Evolutionary conservation across 1,140 invertebrate species (phyloP), one percentile per base, ranked within the genome.

Genomic region (Diuraphis noxia): DNA sequence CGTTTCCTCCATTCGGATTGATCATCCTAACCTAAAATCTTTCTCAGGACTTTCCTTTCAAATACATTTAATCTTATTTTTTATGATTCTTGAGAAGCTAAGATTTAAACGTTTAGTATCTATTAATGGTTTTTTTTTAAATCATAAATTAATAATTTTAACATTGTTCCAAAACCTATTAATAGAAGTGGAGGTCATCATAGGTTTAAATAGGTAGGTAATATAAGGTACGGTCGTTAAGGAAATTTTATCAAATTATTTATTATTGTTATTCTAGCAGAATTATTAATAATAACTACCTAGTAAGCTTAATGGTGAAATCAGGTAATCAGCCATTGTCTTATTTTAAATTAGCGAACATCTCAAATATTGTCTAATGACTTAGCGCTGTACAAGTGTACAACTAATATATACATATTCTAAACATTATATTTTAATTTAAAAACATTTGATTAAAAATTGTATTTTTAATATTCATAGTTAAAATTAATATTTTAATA

Each of bases 181-280:
- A 52, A 86, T 17, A 36, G 46, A 52, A 86, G n/a, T 52, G 85
- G 46, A 86, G 85, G 85, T 52, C 86, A 88, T 88, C 40, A 63
- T 30, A 88, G 17, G 40, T 56, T 88, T 56, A 2, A 56, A 88
- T 87, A 38, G 49, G 38, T 85, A 17, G 81, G n/a, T n/a, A n/a
- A n/a, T n/a, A n/a, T n/a, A n/a, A n/a, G n/a, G 38, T 52, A 49
- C 84, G 84, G 34, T 63, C 25, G 86, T 40, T 56, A 56, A 88
- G 49, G 49, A 88, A 36, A 63, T 88, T 88, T 63, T 88, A 40
- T 88, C 49, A n/a, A 88, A 88, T 63, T 56, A 52, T 88, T 63
- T 88, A 88, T 88, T 88, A 52, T 38, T 38, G 3, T 63, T 40
- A 63, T 63, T 40, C 36, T 6, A 30, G 63, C 63, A 40, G 3